phyloP scores from a whole-genome alignment of 1,140 invertebrate genomes.

The Aplysia californica region DNA sequence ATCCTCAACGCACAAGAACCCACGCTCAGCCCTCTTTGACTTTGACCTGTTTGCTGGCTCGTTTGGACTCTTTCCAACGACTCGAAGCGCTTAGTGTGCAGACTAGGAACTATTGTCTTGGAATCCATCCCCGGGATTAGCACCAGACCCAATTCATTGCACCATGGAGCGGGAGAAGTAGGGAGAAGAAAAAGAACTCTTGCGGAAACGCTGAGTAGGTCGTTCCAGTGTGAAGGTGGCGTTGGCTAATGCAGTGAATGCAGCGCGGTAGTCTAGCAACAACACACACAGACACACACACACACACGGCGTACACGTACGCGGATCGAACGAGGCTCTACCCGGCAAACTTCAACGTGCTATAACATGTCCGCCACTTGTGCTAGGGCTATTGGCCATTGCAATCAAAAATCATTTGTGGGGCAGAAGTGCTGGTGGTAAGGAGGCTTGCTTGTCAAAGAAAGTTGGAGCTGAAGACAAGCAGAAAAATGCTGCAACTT shows the following conservation, averaged over 20 bases:
- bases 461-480: no score
- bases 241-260: not conserved
- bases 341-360: conserved; percentile 8
- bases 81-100: not conserved
- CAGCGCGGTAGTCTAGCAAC: conserved; percentile 6
- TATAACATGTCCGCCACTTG: no score
- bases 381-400: no score
- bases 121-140: not conserved
- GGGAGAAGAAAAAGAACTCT: no score
- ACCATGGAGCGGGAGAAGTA: no score
- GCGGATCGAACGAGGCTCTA: conserved; percentile 1
- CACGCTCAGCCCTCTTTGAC: not conserved
- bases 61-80: not conserved
- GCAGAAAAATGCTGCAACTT: no score
- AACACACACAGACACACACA: not conserved
- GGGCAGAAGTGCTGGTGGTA: no score
- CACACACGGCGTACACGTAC: no score
- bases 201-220: not conserved
- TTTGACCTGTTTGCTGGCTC: not conserved
- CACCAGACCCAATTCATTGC: not conserved
- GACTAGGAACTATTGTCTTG: not conserved
- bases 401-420: no score
- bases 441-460: no score
- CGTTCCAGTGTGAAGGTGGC: no score
- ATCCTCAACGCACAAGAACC: not conserved